Evolutionary conservation across 64 coral and sea anemone species (phyloP).

Genomic region (Anthopleura sola): DNA sequence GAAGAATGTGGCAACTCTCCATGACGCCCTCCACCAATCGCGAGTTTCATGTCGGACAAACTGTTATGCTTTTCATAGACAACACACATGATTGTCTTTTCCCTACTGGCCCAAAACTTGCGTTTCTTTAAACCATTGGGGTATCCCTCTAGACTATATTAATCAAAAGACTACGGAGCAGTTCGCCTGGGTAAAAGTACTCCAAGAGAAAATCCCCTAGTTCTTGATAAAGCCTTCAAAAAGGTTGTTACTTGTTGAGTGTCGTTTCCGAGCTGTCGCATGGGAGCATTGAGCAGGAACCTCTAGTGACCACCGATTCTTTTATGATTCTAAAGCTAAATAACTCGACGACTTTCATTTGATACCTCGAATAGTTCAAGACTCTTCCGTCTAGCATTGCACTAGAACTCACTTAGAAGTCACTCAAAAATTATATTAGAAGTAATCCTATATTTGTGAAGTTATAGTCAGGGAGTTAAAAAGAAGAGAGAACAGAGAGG

Average conservation of each 20-base stretch:
- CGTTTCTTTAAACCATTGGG: too few relatives aligned
- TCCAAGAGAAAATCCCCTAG: not conserved
- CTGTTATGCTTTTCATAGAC: not conserved
- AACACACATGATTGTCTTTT: too few relatives aligned
- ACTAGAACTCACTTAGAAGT: not conserved
- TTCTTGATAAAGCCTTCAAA: not conserved
- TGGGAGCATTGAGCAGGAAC: not conserved
- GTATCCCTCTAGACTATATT: too few relatives aligned
- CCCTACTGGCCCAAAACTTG: too few relatives aligned
- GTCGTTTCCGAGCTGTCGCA: not conserved
- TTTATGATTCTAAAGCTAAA: not conserved
- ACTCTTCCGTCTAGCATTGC: not conserved
- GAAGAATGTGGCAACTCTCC: constrained; percentile 6
- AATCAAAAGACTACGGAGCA: too few relatives aligned
- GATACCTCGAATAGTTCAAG: not conserved
- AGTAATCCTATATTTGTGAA: not conserved
- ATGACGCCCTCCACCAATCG: not conserved
- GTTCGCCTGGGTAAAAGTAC: not conserved
- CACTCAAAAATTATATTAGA: not conserved
- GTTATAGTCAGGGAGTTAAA: not conserved
- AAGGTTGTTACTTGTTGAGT: not conserved
- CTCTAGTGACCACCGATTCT: not conserved
- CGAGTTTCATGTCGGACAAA: not conserved
- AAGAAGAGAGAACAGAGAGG: not conserved
- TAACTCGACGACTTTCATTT: not conserved